phyloP scores from a whole-genome alignment of 2,113 vertebrate species.

The Tetraodon nigroviridis region DNA sequence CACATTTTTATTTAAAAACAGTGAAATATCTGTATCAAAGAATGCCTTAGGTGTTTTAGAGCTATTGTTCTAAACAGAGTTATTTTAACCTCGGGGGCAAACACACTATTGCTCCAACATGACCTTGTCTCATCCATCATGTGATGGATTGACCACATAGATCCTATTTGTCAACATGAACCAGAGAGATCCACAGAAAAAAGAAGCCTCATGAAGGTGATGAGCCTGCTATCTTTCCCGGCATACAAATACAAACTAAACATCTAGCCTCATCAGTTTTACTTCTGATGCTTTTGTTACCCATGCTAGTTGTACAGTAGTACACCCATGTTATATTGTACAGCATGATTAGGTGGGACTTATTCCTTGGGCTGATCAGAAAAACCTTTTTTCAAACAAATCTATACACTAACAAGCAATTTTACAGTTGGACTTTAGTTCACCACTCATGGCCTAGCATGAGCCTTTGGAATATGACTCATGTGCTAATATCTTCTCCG shows the following conservation, averaged over 20 bases:
- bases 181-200: slow-evolving; percentile 45
- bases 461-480: slow-evolving; percentile 66
- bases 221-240: slow-evolving; percentile 37
- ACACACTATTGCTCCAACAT: slow-evolving; percentile 73
- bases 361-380: too few relatives aligned
- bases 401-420: slow-evolving; percentile 72
- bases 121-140: slow-evolving; percentile 60
- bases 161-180: slow-evolving; percentile 68
- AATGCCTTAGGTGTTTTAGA: slow-evolving; percentile 71
- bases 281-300: too few relatives aligned
- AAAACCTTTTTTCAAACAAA: slow-evolving; percentile 44
- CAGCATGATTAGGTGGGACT: neutral
- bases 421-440: slow-evolving; percentile 65
- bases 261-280: neutral
- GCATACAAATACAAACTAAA: slow-evolving; percentile 47
- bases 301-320: too few relatives aligned
- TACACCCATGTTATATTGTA: slow-evolving; percentile 31
- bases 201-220: slow-evolving; percentile 38
- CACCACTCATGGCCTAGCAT: slow-evolving; percentile 68
- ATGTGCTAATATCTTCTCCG: slow-evolving; percentile 67
- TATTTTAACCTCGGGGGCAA: slow-evolving; percentile 71
- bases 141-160: slow-evolving; percentile 65
- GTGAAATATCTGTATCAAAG: slow-evolving; percentile 67
- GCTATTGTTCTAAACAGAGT: slow-evolving; percentile 75
- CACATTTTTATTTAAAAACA: neutral